Base-by-base conservation (phyloP, 2,797 vertebrate genomes). In the Sebastes steindachneri region DNA sequence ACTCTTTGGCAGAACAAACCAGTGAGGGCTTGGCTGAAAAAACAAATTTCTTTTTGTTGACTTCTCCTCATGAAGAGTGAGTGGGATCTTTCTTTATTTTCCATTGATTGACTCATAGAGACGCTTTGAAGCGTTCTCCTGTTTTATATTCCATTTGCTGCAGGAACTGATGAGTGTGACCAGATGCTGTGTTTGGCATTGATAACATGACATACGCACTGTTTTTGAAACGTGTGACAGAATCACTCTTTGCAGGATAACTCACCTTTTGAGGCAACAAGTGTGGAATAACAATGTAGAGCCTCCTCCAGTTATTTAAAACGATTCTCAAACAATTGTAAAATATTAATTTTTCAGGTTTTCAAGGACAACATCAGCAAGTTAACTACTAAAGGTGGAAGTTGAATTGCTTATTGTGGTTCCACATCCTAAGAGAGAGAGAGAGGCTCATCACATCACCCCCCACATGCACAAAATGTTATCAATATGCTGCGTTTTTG, bases 1-100 rank as follows among this genome's bases (percentile, higher is more conserved):
- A 5, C 26, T 73, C 23, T 68, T 69, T 84, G 76, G 70, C 75
- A 85, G 64, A 29, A 75, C 58, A 77, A n/a, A 41, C 45, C 66
- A 45, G 9, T 9, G 14, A 76, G 7, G 10, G 7, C n/a, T 79
- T 83, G 79, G 62, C 66, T n/a, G 41, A 19, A 51, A 79, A 19
- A 72, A 31, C 17, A 0, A 23, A 19, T 80, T 31, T 79, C 11
- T 66, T 65, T 69, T 70, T 65, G 71, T 73, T 69, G 53, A 63
- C 67, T 66, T 57, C 7, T 82, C 60, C 31, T 29, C 3, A 5
- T 33, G 15, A 11, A 23, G 2, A 67, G 26, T n/a, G 4, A 7
- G 8, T 21, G 41, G 29, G 54, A 26, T 41, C 68, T 57, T 41
- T 80, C n/a, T 68, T 35, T 19, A 21, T 29, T 66, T 78, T 51